Evolutionary conservation across 2,888 invertebrate genomes (phyloP), one percentile per base, ranked within the genome.

Genomic region (Petrolisthes manimaculis): DNA sequence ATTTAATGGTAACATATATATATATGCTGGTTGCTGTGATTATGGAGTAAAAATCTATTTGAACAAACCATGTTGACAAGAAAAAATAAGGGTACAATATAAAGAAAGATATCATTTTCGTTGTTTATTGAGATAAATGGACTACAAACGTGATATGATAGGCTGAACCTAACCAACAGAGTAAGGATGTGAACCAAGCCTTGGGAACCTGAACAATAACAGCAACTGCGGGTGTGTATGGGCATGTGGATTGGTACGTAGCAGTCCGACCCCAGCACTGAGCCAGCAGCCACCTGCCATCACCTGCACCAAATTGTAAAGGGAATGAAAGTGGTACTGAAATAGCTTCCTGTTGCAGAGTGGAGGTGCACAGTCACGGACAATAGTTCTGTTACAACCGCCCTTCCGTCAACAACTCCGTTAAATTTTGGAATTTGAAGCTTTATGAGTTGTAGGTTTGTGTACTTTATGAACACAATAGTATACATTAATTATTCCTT

Each of bases 91-190:
- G 83, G 61, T 54, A 56, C 74, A 21, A 71, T 69, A 86, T 24
- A 81, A 24, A 86, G n/a, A 37, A 24, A 53, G 12, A 54, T 18
- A 24, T 84, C 71, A 61, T 89, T 89, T 89, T 89, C 89, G 89
- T 89, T 89, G 89, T 89, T 89, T 89, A 89, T 89, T 89, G 89
- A 89, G 89, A 86, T 89, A 89, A 89, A 89, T 89, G 89, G 89
- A 89, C 89, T 89, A 89, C 89, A 89, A 89, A 89, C 89, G 89
- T 89, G 89, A 86, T 89, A 89, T 89, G 89, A 89, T 89, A 89
- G 89, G 86, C 89, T 89, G 89, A 89, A 89, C 89, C 89, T 89
- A 89, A 89, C 89, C 89, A 89, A 89, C 89, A 86, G 89, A 89
- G 89, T 89, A 89, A 86, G 86, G 89, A 85, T 89, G 89, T 85